Evolutionary conservation across 2,113 vertebrate genomes (phyloP).

Genomic region (Pimephales promelas): DNA sequence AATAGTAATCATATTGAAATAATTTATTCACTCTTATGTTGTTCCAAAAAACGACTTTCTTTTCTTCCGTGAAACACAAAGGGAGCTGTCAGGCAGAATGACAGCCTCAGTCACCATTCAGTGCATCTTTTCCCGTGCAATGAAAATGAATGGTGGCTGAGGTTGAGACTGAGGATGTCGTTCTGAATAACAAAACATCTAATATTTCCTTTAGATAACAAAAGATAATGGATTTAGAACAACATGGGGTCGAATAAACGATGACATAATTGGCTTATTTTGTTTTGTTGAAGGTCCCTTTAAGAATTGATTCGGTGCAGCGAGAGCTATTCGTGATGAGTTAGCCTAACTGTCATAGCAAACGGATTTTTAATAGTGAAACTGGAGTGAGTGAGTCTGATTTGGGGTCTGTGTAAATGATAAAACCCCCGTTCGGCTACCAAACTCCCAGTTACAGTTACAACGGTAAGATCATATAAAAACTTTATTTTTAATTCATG

Average conservation of each 20-base stretch:
- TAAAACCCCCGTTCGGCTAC: not conserved
- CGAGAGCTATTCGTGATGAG: not conserved
- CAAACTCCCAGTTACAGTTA: not conserved
- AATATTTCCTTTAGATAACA: not conserved
- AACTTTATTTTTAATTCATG: conserved; percentile 1
- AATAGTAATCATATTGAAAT: no score
- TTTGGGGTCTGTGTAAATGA: not conserved
- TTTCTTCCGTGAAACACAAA: not conserved
- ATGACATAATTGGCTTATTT: not conserved
- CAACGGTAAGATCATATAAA: not conserved
- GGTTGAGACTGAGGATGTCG: not conserved
- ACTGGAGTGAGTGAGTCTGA: not conserved
- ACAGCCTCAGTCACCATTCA: not conserved
- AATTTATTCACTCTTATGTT: not conserved
- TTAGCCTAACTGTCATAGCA: conserved; percentile 6
- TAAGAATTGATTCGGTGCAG: not conserved
- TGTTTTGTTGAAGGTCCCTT: not conserved
- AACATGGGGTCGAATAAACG: not conserved
- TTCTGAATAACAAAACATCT: not conserved
- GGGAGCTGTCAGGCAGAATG: not conserved
- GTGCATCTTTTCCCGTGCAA: not conserved
- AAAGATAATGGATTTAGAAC: not conserved
- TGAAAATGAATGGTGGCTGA: not conserved
- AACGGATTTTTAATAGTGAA: not conserved
- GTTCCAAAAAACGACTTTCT: not conserved